Evolutionary conservation across 2,113 vertebrate species (phyloP).

Genomic region (Murina feae): DNA sequence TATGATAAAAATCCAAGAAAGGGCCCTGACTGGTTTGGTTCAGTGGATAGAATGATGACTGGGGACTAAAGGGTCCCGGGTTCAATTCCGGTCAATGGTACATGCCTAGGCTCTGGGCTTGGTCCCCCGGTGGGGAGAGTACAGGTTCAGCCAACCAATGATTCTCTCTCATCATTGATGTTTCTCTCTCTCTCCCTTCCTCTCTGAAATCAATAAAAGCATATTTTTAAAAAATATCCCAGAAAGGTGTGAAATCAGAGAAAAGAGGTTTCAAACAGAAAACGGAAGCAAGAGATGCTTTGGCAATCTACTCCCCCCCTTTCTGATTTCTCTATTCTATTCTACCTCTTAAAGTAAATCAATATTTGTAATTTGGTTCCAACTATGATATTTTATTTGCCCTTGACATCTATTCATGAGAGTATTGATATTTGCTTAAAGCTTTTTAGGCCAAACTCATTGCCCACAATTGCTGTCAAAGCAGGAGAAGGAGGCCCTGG

Average conservation of each 20-base stretch:
- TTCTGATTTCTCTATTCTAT: background rate
- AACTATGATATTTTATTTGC: background rate
- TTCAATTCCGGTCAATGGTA: no score
- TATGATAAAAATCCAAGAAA: background rate
- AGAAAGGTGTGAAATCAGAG: background rate
- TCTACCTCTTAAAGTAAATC: background rate
- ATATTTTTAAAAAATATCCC: no score
- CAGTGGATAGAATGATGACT: no score
- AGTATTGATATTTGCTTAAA: background rate
- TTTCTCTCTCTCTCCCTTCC: no score
- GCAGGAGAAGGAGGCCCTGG: background rate
- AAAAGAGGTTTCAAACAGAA: background rate
- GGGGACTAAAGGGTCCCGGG: no score
- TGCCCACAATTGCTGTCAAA: background rate
- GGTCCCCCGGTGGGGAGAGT: no score
- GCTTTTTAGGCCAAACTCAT: background rate
- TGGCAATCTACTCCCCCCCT: background rate
- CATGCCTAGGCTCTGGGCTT: no score
- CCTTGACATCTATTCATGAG: background rate
- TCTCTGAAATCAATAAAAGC: no score
- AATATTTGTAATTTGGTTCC: background rate
- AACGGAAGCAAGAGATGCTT: background rate
- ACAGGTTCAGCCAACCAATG: no score
- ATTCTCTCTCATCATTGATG: no score
- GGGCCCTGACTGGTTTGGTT: no score